Evolutionary conservation across 2,113 vertebrate species (phyloP), one percentile per base, ranked within the genome.

Genomic region (Macquaria ambigua): DNA sequence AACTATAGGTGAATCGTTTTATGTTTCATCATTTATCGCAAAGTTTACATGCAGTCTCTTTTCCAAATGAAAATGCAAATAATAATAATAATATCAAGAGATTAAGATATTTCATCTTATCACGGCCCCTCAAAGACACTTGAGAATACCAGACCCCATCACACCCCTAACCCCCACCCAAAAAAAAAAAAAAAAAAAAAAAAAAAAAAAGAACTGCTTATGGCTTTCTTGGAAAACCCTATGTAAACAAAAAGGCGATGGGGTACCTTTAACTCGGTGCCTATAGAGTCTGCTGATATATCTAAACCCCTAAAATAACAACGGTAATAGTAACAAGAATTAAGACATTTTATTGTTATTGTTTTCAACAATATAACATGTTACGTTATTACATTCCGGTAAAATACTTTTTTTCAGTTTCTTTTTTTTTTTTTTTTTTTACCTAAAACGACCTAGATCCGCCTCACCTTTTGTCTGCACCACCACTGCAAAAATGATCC

Each of bases 21-120:
- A 85, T 92, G 93, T 88, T 95, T 93, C 93, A 95, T 94, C 92
- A 89, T 90, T 91, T 92, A 93, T 94, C 94, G 93, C 94, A 94
- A 92, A 92, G 91, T 93, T 95, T 95, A 95, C 96, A 96, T 96
- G 95, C 96, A 96, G 93, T 93, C 94, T 94, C 87, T 95, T 89
- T 89, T 94, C 93, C 93, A 93, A 94, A 94, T 93, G 83, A 92
- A 92, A 92, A 93, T 90, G 93, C 87, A 94, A 93, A 93, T 92
- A 83, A 90, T 93, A 83, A 90, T 93, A 93, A 89, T 91, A 88
- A 93, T 90, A 92, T 89, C 85, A 91, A 90, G 84, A 94, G 91
- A 89, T 93, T 92, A 94, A 91, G 87, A 89, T 91, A 87, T 81
- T 92, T 92, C 89, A 89, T 88, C 72, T 89, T 64, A 82, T 91